phyloP scores from a whole-genome alignment of 2,797 vertebrate genomes.

The Gymnodraco acuticeps region DNA sequence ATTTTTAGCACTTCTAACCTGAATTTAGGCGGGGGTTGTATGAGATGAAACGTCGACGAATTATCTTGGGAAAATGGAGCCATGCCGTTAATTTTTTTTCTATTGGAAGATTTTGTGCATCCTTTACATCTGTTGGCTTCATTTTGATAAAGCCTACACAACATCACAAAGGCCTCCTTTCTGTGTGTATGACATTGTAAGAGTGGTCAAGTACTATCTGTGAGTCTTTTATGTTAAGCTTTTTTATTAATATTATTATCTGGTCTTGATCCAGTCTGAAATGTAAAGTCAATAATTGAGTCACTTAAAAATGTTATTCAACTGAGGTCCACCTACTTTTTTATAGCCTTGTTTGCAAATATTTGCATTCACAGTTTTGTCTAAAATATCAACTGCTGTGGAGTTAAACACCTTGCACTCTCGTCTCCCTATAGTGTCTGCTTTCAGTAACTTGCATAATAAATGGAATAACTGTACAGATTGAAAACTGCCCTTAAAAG shows the following conservation, averaged over 20 bases:
- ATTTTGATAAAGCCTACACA: conserved; percentile 71
- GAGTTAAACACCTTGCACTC: conserved; percentile 63
- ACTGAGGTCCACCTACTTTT: conserved; percentile 71
- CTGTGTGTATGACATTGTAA: conserved; percentile 73
- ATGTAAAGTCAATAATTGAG: conserved; percentile 72
- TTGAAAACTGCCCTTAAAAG: conserved; percentile 62
- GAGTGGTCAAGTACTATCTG: conserved; percentile 73
- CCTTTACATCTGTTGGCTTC: conserved; percentile 61
- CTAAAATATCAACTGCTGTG: conserved; percentile 69
- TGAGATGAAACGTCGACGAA: conserved; percentile 43
- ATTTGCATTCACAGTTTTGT: conserved; percentile 71
- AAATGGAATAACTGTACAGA: conserved; percentile 70
- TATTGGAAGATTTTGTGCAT: conserved; percentile 57
- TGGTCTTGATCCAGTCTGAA: conserved; percentile 66
- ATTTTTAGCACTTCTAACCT: conserved; percentile 75
- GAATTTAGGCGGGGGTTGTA: conserved; percentile 55
- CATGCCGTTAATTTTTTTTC: conserved; percentile 46
- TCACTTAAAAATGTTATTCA: conserved; percentile 71
- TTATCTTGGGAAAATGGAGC: conserved; percentile 49
- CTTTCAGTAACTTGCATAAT: conserved; percentile 71
- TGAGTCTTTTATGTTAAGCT: conserved; percentile 73
- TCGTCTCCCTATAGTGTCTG: conserved; percentile 67
- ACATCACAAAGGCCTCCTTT: conserved; percentile 72
- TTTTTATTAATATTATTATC: conserved; percentile 64
- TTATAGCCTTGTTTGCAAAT: conserved; percentile 74